phyloP scores from a whole-genome alignment of 2,113 vertebrate species.

The Uria lomvia region DNA sequence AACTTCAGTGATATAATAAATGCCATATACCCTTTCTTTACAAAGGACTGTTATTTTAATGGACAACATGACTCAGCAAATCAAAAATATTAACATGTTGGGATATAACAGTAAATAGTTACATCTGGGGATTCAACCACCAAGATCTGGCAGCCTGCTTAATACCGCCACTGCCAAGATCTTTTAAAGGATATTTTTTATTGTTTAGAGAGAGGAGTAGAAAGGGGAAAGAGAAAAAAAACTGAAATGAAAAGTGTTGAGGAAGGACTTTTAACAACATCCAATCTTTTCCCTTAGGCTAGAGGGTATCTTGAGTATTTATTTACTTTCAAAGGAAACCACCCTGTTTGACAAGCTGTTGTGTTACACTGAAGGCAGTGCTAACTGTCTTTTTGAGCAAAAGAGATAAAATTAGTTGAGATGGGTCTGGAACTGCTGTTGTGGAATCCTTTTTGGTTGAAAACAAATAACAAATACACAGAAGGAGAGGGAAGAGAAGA shows the following conservation, averaged over 20 bases:
- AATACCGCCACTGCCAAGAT: neutral
- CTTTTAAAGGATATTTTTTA: neutral
- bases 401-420: slow-evolving; percentile 59
- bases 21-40: neutral
- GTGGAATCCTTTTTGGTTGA: slow-evolving; percentile 46
- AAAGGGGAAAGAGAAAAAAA: neutral
- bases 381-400: slow-evolving; percentile 34
- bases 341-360: slow-evolving; percentile 65
- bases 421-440: slow-evolving; percentile 35
- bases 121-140: neutral
- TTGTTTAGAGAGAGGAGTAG: neutral
- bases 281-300: slow-evolving; percentile 12
- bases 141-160: neutral
- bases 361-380: slow-evolving; percentile 58
- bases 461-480: slow-evolving; percentile 60
- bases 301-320: slow-evolving; percentile 41
- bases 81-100: neutral
- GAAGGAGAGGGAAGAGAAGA: slow-evolving; percentile 42
- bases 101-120: neutral
- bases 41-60: neutral
- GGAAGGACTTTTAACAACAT: neutral
- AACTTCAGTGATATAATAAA: neutral
- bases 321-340: slow-evolving; percentile 56
- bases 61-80: neutral
- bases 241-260: neutral